phyloP scores from a whole-genome alignment of 2,113 vertebrate species.

The Penelope pileata region DNA sequence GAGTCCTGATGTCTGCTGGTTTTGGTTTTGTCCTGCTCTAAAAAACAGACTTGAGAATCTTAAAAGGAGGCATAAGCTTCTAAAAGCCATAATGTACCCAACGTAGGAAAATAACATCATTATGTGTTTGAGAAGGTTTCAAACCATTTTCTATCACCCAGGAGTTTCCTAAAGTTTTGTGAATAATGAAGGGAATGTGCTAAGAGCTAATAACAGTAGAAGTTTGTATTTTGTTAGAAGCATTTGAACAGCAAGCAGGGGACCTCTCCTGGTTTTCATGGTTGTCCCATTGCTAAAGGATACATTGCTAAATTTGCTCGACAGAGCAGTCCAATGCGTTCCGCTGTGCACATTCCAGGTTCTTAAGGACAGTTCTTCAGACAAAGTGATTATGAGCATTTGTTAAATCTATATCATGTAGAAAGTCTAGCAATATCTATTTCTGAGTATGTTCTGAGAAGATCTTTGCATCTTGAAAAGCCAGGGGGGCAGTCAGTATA shows the following conservation, averaged over 20 bases:
- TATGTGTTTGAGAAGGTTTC: neutral
- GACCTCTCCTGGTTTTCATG: neutral
- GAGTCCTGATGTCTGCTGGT: slow-evolving; percentile 53
- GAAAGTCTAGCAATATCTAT: neutral
- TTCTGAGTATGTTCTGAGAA: neutral
- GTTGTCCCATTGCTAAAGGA: neutral
- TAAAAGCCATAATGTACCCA: neutral
- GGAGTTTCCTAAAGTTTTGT: neutral
- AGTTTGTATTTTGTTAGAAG: neutral
- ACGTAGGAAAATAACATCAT: neutral
- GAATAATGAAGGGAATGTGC: neutral
- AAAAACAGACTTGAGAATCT: neutral
- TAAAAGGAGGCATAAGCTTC: neutral
- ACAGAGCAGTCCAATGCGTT: neutral
- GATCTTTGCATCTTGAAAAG: neutral
- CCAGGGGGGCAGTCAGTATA: neutral
- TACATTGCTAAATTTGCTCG: neutral
- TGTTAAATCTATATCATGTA: neutral
- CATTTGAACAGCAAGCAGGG: neutral
- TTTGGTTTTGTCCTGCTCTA: neutral
- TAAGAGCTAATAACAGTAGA: neutral
- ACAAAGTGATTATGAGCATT: neutral
- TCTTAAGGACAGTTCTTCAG: neutral
- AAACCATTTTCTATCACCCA: neutral
- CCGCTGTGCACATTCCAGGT: neutral